phyloP scores from a whole-genome alignment of 2,797 vertebrate genomes.

The Pseudomugil gertrudae region DNA sequence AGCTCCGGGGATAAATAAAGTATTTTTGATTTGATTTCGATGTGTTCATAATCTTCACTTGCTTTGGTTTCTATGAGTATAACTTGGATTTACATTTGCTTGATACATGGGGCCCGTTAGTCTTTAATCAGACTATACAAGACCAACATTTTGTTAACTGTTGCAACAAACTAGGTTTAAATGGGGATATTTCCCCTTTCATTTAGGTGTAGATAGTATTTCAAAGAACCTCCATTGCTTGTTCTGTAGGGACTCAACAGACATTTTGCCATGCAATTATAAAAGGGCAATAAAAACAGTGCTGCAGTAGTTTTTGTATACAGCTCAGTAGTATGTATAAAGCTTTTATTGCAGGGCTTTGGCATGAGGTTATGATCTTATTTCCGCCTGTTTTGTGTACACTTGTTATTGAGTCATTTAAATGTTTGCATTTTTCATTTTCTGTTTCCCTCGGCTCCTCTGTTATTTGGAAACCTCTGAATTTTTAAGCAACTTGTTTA shows the following conservation, averaged over 20 bases:
- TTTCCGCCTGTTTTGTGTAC: slow-evolving; percentile 33
- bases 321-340: slow-evolving; percentile 53
- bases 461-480: slow-evolving; percentile 53
- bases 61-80: slow-evolving; percentile 35
- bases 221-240: slow-evolving; percentile 46
- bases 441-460: slow-evolving; percentile 33
- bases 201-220: slow-evolving; percentile 63
- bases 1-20: too few relatives aligned
- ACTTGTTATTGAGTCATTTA: slow-evolving; percentile 46
- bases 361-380: slow-evolving; percentile 37
- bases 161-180: slow-evolving; percentile 49
- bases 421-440: slow-evolving; percentile 35
- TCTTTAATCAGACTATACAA: slow-evolving; percentile 69
- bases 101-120: slow-evolving; percentile 36
- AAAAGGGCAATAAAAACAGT: slow-evolving; percentile 53
- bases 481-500: slow-evolving; percentile 32
- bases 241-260: slow-evolving; percentile 41
- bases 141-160: slow-evolving; percentile 55
- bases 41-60: slow-evolving; percentile 15
- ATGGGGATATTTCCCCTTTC: slow-evolving; percentile 47
- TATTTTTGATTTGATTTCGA: too few relatives aligned
- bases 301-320: slow-evolving; percentile 49
- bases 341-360: slow-evolving; percentile 58
- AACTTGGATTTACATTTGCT: slow-evolving; percentile 50
- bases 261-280: slow-evolving; percentile 32